Conservation (phyloP, 1,140 invertebrate species). For the Drosophila tani region DNA sequence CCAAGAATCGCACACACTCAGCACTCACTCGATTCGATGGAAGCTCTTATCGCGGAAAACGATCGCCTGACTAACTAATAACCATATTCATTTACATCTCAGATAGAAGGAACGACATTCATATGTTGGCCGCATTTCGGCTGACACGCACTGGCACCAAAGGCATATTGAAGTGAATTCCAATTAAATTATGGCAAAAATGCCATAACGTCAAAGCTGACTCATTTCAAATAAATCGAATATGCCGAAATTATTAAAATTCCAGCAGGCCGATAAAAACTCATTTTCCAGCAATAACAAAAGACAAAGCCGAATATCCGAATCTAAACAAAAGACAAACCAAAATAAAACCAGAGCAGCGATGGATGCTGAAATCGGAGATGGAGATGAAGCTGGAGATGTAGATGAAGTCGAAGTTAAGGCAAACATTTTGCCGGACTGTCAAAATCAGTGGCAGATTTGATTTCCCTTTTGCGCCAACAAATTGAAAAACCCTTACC, state of each 20-base stretch:
- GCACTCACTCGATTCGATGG: constrained; percentile 20
- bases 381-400: background rate
- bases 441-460: constrained; percentile 44
- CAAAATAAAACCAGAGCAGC: constrained; percentile 29
- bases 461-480: constrained; percentile 50
- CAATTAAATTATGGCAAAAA: constrained; percentile 48
- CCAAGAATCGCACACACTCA: constrained; percentile 6
- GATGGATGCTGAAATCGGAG: constrained; percentile 8
- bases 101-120: constrained; percentile 11
- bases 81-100: constrained; percentile 6
- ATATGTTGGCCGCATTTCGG: constrained; percentile 4
- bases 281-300: constrained; percentile 44
- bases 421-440: constrained; percentile 38
- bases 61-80: constrained; percentile 25
- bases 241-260: constrained; percentile 46
- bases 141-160: constrained; percentile 37
- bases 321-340: constrained; percentile 24
- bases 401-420: constrained; percentile 22
- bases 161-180: constrained; percentile 27
- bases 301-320: constrained; percentile 21
- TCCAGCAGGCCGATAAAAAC: constrained; percentile 29
- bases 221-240: constrained; percentile 43
- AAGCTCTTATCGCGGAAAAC: constrained; percentile 33
- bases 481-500: constrained; percentile 55
- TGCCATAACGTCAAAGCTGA: constrained; percentile 29